phyloP scores from a whole-genome alignment of 2,797 vertebrate genomes.

The Paramormyrops hopkinsi region DNA sequence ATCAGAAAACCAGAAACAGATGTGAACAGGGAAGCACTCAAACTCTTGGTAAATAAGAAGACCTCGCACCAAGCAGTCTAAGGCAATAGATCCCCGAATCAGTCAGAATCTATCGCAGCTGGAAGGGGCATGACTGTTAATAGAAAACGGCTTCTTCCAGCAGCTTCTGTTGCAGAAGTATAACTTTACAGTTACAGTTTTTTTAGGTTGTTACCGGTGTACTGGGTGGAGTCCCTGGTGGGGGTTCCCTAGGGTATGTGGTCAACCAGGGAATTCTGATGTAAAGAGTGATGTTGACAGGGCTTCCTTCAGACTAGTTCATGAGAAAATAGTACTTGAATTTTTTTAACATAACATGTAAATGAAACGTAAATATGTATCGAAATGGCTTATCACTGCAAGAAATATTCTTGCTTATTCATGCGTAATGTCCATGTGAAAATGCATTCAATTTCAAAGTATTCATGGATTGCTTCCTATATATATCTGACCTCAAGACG shows the following conservation, averaged over 20 bases:
- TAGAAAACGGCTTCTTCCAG: not conserved
- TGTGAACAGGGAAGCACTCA: not conserved
- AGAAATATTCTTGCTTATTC: not conserved
- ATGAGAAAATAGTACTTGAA: not conserved
- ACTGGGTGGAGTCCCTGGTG: not conserved
- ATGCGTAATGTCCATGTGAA: not conserved
- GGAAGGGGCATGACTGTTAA: not conserved
- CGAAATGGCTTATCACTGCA: not conserved
- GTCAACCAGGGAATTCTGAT: not conserved
- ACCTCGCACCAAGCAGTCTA: not conserved
- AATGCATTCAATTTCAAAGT: not conserved
- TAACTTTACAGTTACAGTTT: not conserved
- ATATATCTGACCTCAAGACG: not conserved
- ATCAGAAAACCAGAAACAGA: not conserved
- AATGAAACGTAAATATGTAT: not conserved
- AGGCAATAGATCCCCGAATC: not conserved
- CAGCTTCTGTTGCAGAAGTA: not conserved
- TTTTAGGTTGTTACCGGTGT: not conserved
- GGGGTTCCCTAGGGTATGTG: not conserved
- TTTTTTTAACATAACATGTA: not conserved
- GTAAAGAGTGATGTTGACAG: not conserved
- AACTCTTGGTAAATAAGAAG: not conserved
- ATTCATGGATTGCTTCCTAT: not conserved
- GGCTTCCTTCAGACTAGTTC: not conserved
- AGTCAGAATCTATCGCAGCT: not conserved